Conservation (phyloP, 2,797 vertebrate genomes). For the Tokudaia tokunoshimensis region DNA sequence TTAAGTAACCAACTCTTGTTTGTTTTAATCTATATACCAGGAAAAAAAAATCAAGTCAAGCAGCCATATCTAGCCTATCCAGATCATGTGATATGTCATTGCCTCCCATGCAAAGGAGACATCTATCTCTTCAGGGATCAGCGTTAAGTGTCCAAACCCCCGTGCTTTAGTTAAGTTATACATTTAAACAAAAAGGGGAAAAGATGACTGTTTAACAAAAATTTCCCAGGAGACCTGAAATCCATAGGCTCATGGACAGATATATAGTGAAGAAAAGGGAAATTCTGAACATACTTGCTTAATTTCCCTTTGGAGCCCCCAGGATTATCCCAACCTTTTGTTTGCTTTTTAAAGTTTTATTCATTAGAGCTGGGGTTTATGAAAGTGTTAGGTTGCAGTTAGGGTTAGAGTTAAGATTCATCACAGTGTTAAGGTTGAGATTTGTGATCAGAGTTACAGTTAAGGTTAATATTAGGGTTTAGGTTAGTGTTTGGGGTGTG, state of each 20-base stretch:
- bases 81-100: not conserved
- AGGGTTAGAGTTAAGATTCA: no score
- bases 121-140: not conserved
- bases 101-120: no score
- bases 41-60: not conserved
- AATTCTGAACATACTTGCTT: not conserved
- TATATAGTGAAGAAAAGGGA: not conserved
- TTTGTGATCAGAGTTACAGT: not conserved
- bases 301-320: not conserved
- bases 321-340: not conserved
- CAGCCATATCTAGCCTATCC: not conserved
- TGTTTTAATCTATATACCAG: not conserved
- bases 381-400: not conserved
- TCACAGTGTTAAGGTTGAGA: not conserved
- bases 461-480: not conserved
- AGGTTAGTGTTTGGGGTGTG: not conserved
- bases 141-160: not conserved
- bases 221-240: not conserved
- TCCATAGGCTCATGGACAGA: not conserved
- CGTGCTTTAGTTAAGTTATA: not conserved
- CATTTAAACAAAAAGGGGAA: not conserved
- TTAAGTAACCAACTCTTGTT: conserved; percentile 25
- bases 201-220: not conserved
- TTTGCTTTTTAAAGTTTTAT: not conserved
- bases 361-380: not conserved